Evolutionary conservation across 1,140 invertebrate genomes (phyloP).

Genomic region (Cherax destructor): DNA sequence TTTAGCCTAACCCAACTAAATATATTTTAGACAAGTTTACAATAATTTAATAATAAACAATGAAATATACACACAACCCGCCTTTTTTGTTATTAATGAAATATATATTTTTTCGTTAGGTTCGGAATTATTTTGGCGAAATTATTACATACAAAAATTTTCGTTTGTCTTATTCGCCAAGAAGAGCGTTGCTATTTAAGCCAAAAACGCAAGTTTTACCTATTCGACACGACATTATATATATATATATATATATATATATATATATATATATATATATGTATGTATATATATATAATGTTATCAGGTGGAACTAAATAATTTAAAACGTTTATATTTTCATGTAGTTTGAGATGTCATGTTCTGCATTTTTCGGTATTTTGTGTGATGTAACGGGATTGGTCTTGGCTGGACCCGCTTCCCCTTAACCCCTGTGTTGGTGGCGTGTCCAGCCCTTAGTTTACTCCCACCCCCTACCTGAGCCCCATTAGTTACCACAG

Average conservation of each 20-base stretch:
- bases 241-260: background rate
- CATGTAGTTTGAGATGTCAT: constrained; percentile 53
- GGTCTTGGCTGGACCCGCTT: background rate
- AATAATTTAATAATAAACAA: too few species aligned
- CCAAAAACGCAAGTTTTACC: too few species aligned
- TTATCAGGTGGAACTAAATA: constrained; percentile 37
- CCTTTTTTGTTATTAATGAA: too few species aligned
- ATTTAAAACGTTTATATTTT: constrained; percentile 46
- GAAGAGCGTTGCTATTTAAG: too few species aligned
- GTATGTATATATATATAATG: constrained; percentile 21
- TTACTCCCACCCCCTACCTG: background rate
- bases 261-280: constrained; percentile 11
- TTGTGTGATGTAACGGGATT: constrained; percentile 23
- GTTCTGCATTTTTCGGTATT: constrained; percentile 35
- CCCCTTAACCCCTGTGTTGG: background rate
- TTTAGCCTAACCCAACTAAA: too few species aligned
- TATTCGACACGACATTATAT: too few species aligned
- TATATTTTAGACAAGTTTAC: too few species aligned
- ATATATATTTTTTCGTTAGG: too few species aligned
- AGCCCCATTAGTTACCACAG: background rate
- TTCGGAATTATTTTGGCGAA: too few species aligned
- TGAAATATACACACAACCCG: too few species aligned
- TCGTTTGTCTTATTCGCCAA: too few species aligned
- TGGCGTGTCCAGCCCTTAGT: background rate
- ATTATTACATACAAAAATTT: too few species aligned